Conservation (phyloP, 2,888 invertebrate species). For the Conus canariensis region DNA sequence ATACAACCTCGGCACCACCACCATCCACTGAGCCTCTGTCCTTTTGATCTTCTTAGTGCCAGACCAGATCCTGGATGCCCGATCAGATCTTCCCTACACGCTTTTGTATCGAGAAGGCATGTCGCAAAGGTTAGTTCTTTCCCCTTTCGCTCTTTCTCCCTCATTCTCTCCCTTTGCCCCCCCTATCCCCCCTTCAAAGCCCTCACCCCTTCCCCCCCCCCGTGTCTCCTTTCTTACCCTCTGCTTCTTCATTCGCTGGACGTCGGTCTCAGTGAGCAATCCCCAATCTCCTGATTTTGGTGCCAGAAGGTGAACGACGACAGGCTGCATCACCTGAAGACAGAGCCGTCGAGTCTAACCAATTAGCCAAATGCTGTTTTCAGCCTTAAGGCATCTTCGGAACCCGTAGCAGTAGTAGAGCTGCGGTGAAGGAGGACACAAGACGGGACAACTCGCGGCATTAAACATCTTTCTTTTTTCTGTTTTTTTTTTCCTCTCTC, state of each 20-base stretch:
- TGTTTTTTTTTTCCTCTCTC: not conserved
- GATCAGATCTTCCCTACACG: too few relatives aligned
- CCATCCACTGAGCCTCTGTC: too few relatives aligned
- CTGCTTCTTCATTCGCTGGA: not conserved
- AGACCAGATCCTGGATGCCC: too few relatives aligned
- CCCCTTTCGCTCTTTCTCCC: not conserved
- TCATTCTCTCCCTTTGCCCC: not conserved
- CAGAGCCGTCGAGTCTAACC: not conserved
- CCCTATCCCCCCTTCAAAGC: not conserved
- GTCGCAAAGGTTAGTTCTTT: not conserved
- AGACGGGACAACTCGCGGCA: slow-evolving; percentile 20
- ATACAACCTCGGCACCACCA: too few relatives aligned
- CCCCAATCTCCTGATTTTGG: slow-evolving; percentile 26
- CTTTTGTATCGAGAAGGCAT: too few relatives aligned
- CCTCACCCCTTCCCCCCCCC: not conserved
- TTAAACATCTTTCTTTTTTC: slow-evolving; percentile 27
- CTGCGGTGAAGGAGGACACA: not conserved
- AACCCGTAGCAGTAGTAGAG: not conserved
- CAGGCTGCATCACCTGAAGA: slow-evolving; percentile 19
- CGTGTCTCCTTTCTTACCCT: not conserved
- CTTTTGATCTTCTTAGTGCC: too few relatives aligned
- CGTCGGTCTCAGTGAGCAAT: not conserved
- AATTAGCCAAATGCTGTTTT: slow-evolving; percentile 38
- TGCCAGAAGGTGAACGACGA: not conserved
- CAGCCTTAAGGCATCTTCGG: not conserved